phyloP scores from a whole-genome alignment of 92 coral and sea anemone species.

The Meandrina meandrites region DNA sequence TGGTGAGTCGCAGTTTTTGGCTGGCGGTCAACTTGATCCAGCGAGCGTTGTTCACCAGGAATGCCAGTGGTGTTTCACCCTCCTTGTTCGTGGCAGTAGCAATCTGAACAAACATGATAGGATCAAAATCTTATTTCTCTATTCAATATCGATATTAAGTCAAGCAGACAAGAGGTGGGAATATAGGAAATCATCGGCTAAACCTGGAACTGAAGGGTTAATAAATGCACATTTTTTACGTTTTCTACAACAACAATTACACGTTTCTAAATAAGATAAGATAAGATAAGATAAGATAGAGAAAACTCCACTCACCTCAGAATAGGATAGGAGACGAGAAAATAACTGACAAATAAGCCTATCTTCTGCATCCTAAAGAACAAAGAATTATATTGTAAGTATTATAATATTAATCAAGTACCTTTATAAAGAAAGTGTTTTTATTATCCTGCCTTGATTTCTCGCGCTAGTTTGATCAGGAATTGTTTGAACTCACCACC shows the following conservation, averaged over 20 bases:
- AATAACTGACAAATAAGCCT: slow-evolving; percentile 70
- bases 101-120: slow-evolving; percentile 48
- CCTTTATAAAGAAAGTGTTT: too few species aligned
- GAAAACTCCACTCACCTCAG: slow-evolving; percentile 60
- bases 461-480: not conserved
- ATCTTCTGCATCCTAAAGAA: slow-evolving; percentile 67
- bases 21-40: slow-evolving; percentile 77
- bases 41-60: slow-evolving; percentile 80
- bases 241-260: not conserved
- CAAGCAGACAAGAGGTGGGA: not conserved
- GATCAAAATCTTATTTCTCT: not conserved
- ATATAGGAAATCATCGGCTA: not conserved
- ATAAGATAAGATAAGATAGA: not conserved
- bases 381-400: not conserved
- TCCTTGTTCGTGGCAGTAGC: slow-evolving; percentile 72
- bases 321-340: slow-evolving; percentile 69
- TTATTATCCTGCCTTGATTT: not conserved
- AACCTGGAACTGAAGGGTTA: not conserved
- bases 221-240: not conserved
- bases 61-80: slow-evolving; percentile 77
- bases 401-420: too few species aligned
- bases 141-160: not conserved
- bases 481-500: slow-evolving; percentile 7
- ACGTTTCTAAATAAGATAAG: not conserved
- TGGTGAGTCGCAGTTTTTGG: slow-evolving; percentile 67